These are phyloP conservation scores for Trichomalopsis sarcophagae DNA, from an alignment of 1,140 invertebrate species.

Conservation along the genomic window DNA sequence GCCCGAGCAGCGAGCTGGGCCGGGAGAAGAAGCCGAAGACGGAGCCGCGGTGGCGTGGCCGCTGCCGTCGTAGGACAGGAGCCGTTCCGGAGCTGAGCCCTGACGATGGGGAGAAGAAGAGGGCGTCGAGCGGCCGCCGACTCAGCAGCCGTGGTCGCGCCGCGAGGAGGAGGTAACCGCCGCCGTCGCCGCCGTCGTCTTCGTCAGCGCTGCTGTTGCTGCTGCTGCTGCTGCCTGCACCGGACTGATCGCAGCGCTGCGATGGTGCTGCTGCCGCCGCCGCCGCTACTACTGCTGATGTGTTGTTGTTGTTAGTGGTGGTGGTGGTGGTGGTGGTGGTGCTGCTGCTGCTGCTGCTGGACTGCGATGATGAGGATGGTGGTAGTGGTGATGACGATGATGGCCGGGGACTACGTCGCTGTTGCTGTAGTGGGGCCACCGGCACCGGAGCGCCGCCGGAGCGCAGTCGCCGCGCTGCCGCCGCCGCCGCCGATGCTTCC, in stretches of 20 bases:
- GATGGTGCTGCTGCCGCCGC: neutral
- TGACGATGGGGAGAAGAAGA: neutral
- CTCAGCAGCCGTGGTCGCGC: neutral
- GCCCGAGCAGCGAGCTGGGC: neutral
- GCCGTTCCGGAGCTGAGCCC: neutral
- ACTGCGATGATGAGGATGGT: neutral
- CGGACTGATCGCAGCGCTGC: neutral
- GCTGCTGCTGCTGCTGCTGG: neutral
- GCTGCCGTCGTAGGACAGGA: too few relatives aligned
- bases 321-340: neutral
- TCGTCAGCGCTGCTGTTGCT: constrained; percentile 4
- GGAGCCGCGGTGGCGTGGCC: too few relatives aligned
- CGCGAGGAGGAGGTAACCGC: constrained; percentile 2
- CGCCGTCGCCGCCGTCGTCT: neutral
- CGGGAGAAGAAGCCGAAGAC: neutral
- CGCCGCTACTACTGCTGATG: neutral
- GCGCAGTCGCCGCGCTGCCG: neutral
- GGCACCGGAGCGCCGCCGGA: constrained; percentile 18
- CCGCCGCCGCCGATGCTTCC: constrained; percentile 8
- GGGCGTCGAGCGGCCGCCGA: neutral
- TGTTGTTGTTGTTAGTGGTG: neutral
- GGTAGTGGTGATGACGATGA: neutral
- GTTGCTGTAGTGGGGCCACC: constrained; percentile 32
- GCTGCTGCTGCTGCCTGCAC: constrained; percentile 1
- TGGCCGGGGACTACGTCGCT: constrained; percentile 6